Base-by-base conservation (phyloP, 2,113 vertebrate genomes). In the Acrocephalus kingi region DNA sequence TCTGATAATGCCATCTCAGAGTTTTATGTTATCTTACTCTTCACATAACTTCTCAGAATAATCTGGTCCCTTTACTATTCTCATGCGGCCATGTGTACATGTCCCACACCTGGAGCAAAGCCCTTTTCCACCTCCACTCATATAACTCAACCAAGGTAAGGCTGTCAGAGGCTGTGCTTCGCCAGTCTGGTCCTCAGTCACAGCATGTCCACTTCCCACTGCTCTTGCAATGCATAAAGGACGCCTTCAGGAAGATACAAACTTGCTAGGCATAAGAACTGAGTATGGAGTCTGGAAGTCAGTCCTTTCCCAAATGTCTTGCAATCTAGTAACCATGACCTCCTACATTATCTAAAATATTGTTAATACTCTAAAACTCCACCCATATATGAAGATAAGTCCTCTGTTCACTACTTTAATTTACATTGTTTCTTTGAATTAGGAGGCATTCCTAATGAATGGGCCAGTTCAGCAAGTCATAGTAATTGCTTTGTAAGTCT, bases 321-420 rank as follows among this genome's bases (percentile, higher is more conserved):
- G n/a, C 33, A 55, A 33, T 45, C 37, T 54, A 46, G 39, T 52
- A 68, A 62, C 12, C 46, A 8, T 48, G 33, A 84, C 20, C 17
- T 81, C 41, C 41, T 46, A 54, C 31, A 33, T 27, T 23, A 46
- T 64, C 43, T 62, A 33, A 87, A 82, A 56, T 45, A 45, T 5
- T 1, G 0, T 17, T 7, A 37, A 41, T 4, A 10, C 20, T 22
- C 56, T 59, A 64, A 74, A 74, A 64, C 4, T 4, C 56, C 23
- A 35, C 5, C 19, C 28, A 49, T 27, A 33, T 4, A 31, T 0
- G 0, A 72, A 84, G 45, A 21, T 33, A 27, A 81, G 8, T 63
- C 17, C 13, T 51, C 56, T 68, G 19, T 25, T 85, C 0, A 0
- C 21, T 86, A 63, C 46, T 56, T 69, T 43, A 24, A 52, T 68